Base-by-base conservation (phyloP, 1,140 invertebrate species). In the Pogonomyrmex californicus region DNA sequence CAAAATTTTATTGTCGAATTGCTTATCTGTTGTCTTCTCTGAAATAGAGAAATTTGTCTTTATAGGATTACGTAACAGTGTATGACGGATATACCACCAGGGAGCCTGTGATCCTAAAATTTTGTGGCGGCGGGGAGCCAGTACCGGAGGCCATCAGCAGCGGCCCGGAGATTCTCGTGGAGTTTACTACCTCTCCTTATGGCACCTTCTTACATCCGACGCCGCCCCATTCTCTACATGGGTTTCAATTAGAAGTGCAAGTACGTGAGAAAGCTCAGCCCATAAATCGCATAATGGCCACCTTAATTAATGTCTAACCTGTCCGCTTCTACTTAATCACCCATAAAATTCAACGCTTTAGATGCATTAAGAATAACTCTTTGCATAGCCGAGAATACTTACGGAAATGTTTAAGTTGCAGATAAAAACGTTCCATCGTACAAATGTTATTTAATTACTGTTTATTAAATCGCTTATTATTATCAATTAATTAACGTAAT, bases 1-100 rank as follows among this genome's bases (percentile, higher is more conserved):
- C 23, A 23, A 49, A 68, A 71, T 12, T 73, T 75, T 23, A 14
- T 60, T 49, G 14, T 23, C 17, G n/a, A 49, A 75, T 47, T 82
- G 36, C 30, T 36, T 51, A 38, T 49, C 54, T 62, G 60, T 49
- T 83, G 23, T 23, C 23, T 23, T 41, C 33, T 23, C 12, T 17
- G 68, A 71, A 30, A 83, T 33, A 36, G 14, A 33, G 33, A 82
- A 82, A 63, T 60, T 88, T 38, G 3, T 58, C 49, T 49, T 86
- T 76, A 58, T 96, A 98, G 94, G 98, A 98, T 94, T 98, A 98
- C 94, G 97, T 98, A 76, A 98, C 98, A 5, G 97, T 99, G 49
- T 99, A 98, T 95, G 98, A 99, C 92, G 98, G 98, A 54, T 98
- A 98, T 91, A 98, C 98, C 75, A 98, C 98, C 6, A 96, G 98